Evolutionary conservation across 2,888 invertebrate genomes (phyloP).

Genomic region (Xestia sexstrigata): DNA sequence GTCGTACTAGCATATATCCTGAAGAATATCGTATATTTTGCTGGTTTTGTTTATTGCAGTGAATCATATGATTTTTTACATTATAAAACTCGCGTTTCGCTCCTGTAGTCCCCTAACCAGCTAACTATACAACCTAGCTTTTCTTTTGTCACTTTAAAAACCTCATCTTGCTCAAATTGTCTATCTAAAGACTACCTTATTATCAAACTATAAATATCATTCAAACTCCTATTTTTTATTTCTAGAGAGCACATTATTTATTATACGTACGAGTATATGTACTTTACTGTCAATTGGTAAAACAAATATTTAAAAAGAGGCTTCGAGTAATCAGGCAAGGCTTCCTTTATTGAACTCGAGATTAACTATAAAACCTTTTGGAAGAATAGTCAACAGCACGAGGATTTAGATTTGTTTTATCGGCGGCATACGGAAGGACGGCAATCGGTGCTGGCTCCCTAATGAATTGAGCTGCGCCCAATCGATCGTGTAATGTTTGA

Average conservation of each 20-base stretch:
- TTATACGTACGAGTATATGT: slow-evolving; percentile 39
- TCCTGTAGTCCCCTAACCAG: no score
- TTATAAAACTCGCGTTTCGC: no score
- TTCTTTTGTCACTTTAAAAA: neutral
- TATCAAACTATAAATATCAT: slow-evolving; percentile 13
- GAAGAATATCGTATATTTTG: no score
- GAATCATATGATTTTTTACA: no score
- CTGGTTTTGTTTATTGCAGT: no score
- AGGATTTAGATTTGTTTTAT: slow-evolving; percentile 67
- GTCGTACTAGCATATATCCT: no score
- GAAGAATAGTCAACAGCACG: slow-evolving; percentile 66
- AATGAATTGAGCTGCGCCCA: slow-evolving; percentile 72
- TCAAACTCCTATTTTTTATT: slow-evolving; percentile 26
- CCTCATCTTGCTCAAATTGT: neutral
- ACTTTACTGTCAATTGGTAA: slow-evolving; percentile 33
- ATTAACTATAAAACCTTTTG: slow-evolving; percentile 55
- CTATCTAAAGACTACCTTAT: neutral
- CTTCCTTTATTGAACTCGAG: slow-evolving; percentile 42
- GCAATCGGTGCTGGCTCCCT: slow-evolving; percentile 65
- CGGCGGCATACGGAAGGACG: slow-evolving; percentile 60
- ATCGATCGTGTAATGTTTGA: slow-evolving; percentile 69
- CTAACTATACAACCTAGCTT: neutral
- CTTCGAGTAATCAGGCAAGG: slow-evolving; percentile 34
- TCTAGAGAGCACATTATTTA: slow-evolving; percentile 35
- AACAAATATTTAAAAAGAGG: slow-evolving; percentile 26